These are phyloP conservation scores for Talpa occidentalis DNA, from an alignment of 2,113 vertebrate genomes.

Conservation along the genomic window DNA sequence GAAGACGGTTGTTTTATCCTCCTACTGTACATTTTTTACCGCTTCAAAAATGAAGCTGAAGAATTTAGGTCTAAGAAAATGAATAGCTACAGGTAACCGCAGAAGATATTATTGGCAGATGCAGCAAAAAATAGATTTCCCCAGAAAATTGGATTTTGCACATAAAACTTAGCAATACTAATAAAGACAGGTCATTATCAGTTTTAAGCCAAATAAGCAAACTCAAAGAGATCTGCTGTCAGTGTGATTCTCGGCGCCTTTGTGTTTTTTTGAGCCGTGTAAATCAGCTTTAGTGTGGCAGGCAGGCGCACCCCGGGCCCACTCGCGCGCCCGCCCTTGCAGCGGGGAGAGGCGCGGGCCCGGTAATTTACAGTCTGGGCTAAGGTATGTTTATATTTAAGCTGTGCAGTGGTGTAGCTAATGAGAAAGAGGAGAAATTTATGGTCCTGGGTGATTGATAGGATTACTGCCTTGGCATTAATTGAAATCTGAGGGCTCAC, in stretches of 20 bases:
- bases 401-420: conserved; percentile 80
- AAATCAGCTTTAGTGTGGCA: conserved; percentile 77
- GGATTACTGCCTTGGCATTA: conserved; percentile 71
- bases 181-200: conserved; percentile 79
- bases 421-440: conserved; percentile 86
- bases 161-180: conserved; percentile 85
- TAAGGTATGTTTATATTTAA: conserved; percentile 82
- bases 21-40: background rate
- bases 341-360: conserved; percentile 25
- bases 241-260: background rate
- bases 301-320: rapidly evolving
- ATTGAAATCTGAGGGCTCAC: conserved; percentile 83
- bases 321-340: conserved; percentile 60
- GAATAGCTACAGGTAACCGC: conserved; percentile 67
- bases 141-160: conserved; percentile 83
- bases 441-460: conserved; percentile 78
- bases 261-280: conserved; percentile 40
- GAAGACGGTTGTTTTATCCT: background rate
- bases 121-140: conserved; percentile 75
- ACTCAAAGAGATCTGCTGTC: conserved; percentile 69
- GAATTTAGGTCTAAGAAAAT: conserved; percentile 52
- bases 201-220: conserved; percentile 75
- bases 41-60: background rate
- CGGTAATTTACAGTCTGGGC: conserved; percentile 76
- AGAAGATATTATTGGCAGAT: conserved; percentile 66